Evolutionary conservation across 1,140 invertebrate genomes (phyloP), one percentile per base, ranked within the genome.

Genomic region (Aricia agestis): DNA sequence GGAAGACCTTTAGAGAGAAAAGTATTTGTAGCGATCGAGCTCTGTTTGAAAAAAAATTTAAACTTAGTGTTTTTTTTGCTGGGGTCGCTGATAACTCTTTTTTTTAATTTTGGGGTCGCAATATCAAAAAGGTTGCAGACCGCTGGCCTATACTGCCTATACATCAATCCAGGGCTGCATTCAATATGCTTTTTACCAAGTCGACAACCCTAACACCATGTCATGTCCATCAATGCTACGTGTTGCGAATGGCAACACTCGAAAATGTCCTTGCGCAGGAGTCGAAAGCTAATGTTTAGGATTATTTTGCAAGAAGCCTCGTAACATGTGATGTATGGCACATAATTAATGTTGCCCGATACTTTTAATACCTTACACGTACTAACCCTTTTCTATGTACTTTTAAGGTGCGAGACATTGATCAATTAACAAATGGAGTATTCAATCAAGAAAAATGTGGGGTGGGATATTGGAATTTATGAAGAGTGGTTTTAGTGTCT

Each of bases 251-350:
- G 42, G 52, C 42, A 31, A 63, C 78, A 78, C 81, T 82, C 70
- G 72, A 77, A 81, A 82, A 81, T 82, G 82, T 86, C 83, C 82
- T 87, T 85, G 85, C 80, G 80, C 78, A 70, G 76, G 74, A 78
- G 77, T 82, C 74, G 84, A 86, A 86, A 87, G 84, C 83, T 85
- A 85, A 85, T 82, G 76, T 77, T 73, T 73, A 76, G 75, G 72
- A 78, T 76, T 79, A 76, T 85, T 82, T 80, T 82, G 85, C 85
- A 87, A 87, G 77, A 79, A 72, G 71, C 59, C 73, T 68, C 71
- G 80, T 81, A 79, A 82, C 78, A n/a, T 10, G 65, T 72, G 75
- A 80, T 79, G 83, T 77, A 71, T 74, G 72, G 68, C 72, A 83
- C 82, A 86, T 86, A 85, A 72, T 17, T 70, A 61, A 36, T 19